Evolutionary conservation across 2,797 vertebrate genomes (phyloP).

Genomic region (Lutjanus campechanus): DNA sequence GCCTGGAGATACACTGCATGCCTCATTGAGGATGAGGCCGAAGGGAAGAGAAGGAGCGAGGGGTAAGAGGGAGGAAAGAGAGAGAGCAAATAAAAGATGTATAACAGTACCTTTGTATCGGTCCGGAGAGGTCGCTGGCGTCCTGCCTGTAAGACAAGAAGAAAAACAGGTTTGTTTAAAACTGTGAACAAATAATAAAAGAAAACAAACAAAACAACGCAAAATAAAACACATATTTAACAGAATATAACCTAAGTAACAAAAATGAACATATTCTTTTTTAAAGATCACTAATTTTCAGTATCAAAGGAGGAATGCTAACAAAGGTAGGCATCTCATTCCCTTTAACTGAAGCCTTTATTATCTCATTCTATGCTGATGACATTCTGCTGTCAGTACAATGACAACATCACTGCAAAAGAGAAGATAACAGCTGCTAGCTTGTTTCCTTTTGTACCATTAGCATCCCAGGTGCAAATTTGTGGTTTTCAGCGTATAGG

Average conservation of each 20-base stretch:
- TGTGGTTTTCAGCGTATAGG: no score
- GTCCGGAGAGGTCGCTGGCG: conserved; percentile 86
- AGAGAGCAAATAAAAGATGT: conserved; percentile 6
- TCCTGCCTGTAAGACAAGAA: conserved; percentile 85
- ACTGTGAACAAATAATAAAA: background rate
- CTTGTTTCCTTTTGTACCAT: no score
- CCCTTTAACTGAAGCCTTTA: no score
- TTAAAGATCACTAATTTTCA: background rate
- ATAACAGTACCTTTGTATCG: conserved; percentile 85
- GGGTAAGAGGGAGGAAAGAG: background rate
- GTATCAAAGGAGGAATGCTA: background rate
- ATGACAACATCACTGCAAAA: no score
- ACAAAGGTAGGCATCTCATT: background rate
- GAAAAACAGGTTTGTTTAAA: conserved; percentile 12
- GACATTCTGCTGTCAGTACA: conserved; percentile 7
- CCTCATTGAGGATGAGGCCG: conserved; percentile 23
- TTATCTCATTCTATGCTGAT: conserved; percentile 18
- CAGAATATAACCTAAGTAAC: background rate
- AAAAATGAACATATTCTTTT: background rate
- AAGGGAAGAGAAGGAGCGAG: conserved; percentile 5
- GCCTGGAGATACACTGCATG: conserved; percentile 31
- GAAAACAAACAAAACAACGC: background rate
- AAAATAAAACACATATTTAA: background rate
- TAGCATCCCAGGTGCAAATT: no score
- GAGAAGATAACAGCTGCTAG: no score